Evolutionary conservation across 2,888 invertebrate genomes (phyloP), one percentile per base, ranked within the genome.

Genomic region (Mystacides longicornis): DNA sequence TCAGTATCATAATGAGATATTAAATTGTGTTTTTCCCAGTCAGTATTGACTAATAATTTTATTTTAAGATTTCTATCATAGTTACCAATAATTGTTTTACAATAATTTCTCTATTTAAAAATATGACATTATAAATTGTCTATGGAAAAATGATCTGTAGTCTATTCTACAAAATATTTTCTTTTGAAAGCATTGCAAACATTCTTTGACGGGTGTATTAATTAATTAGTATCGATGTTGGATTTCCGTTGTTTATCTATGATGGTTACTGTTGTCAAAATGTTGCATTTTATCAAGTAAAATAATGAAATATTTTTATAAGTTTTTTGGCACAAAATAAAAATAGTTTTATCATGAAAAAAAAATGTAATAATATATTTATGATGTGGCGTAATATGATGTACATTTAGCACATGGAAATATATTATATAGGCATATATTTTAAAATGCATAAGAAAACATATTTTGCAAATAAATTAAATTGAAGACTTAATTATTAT

Each of bases 401-500:
- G 37, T 49, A 20, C 16, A 20, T 45, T 9, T 37, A 37, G 37
- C 37, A 37, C 37, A 37, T 37, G 37, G 16, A 37, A n/a, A n/a
- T n/a, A 16, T 14, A 27, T 7, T 27, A 37, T 14, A 37, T 37
- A 37, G 37, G 37, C 16, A 37, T 37, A 37, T 37, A 37, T 37
- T 37, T 37, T 37, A 20, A 21, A 20, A 19, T 46, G 19, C 46
- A 46, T 46, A 20, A 46, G 14, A 20, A 18, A 46, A 46, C 19
- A 46, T 46, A 37, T 37, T 37, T 49, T 49, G 37, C 20, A 20
- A 52, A 54, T 18, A 49, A 54, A 54, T 42, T 50, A 23, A 54
- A 54, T 45, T 50, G 45, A 54, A 54, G 54, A 54, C 54, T 54
- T 43, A 49, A 54, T 27, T 50, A 45, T 5, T 23, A 14, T 43